phyloP scores from a whole-genome alignment of 2,113 vertebrate genomes.

The Eurypyga helias region DNA sequence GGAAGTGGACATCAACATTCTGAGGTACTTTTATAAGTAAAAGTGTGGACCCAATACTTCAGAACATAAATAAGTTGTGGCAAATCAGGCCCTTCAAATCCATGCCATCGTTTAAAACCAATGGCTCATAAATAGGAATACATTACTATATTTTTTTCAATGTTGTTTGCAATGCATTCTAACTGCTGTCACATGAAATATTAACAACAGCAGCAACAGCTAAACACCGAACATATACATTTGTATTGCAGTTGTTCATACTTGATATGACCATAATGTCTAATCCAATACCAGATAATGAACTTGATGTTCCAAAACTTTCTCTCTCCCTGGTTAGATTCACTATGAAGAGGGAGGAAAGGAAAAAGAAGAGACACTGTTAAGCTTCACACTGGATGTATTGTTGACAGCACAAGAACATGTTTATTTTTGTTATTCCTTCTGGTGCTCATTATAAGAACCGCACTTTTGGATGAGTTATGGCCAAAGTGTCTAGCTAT shows the following conservation, averaged over 20 bases:
- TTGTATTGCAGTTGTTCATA: not conserved
- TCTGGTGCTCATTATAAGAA: conserved; percentile 46
- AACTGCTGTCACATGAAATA: not conserved
- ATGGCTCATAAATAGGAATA: not conserved
- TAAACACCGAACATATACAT: not conserved
- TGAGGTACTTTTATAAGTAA: not conserved
- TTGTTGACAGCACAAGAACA: conserved; percentile 20
- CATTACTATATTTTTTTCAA: not conserved
- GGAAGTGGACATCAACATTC: not conserved
- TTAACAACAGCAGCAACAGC: not conserved
- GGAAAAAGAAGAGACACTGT: not conserved
- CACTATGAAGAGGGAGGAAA: not conserved
- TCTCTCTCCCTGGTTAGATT: not conserved
- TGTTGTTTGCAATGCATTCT: not conserved
- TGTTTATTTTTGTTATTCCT: conserved; percentile 52
- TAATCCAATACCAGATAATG: not conserved
- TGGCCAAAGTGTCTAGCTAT: not conserved
- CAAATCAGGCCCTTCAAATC: not conserved
- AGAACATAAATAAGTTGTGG: not conserved
- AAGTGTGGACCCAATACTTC: not conserved
- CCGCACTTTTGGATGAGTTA: not conserved
- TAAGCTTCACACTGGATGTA: not conserved
- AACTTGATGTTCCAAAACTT: not conserved
- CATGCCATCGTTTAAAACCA: not conserved
- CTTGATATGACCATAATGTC: not conserved